phyloP scores from a whole-genome alignment of 1,140 invertebrate genomes.

The Calliphora vicina region DNA sequence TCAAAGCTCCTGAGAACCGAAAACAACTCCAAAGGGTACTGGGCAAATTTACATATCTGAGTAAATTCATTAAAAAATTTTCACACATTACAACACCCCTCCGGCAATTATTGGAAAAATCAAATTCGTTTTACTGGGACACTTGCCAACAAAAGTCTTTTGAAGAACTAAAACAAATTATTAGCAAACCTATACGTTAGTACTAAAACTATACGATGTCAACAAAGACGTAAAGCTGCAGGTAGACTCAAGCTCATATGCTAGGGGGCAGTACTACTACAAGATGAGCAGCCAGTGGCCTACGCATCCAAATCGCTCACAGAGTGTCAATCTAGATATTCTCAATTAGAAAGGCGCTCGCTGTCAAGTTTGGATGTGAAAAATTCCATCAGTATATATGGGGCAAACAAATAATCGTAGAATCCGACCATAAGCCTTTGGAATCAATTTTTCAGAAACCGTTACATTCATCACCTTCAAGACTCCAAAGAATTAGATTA shows the following conservation, averaged over 20 bases:
- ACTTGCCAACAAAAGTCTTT: slow-evolving; percentile 51
- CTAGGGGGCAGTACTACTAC: slow-evolving; percentile 46
- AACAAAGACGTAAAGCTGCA: slow-evolving; percentile 40
- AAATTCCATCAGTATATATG: too few species aligned
- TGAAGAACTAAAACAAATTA: slow-evolving; percentile 51
- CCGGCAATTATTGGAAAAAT: slow-evolving; percentile 60
- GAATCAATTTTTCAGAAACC: too few species aligned
- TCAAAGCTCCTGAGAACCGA: too few species aligned
- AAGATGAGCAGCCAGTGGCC: too few species aligned
- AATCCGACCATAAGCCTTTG: too few species aligned
- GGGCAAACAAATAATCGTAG: too few species aligned
- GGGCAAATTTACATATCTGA: slow-evolving; percentile 61
- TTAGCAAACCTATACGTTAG: slow-evolving; percentile 45
- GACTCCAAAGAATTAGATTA: too few species aligned
- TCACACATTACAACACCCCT: slow-evolving; percentile 57
- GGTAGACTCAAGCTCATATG: slow-evolving; percentile 41
- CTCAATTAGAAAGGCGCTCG: too few species aligned
- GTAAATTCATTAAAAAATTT: slow-evolving; percentile 61
- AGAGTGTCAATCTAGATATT: too few species aligned
- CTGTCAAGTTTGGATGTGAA: too few species aligned
- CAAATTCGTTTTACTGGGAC: slow-evolving; percentile 57
- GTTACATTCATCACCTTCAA: too few species aligned
- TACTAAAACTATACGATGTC: slow-evolving; percentile 49
- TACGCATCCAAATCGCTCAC: too few species aligned
- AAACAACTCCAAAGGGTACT: slow-evolving; percentile 61